Conservation (phyloP, 2,113 vertebrate genomes). For the Callocephalon fimbriatum region DNA sequence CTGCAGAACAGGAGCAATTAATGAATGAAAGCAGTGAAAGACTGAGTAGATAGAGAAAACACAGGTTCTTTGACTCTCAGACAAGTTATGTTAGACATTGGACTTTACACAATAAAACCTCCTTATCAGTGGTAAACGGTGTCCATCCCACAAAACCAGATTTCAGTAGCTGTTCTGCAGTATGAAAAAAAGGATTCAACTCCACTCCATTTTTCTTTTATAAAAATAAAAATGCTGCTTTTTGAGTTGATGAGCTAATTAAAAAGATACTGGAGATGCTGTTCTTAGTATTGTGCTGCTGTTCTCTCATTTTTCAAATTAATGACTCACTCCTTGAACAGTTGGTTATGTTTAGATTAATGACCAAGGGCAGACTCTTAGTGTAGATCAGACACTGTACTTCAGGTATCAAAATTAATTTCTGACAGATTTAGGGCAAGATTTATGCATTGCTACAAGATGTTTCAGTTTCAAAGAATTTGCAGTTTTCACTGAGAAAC, state of each 20-base stretch:
- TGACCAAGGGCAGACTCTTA: neutral
- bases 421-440: neutral
- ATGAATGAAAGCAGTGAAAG: neutral
- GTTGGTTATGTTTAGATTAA: neutral
- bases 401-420: neutral
- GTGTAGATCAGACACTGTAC: neutral
- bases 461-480: neutral
- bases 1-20: neutral
- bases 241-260: neutral
- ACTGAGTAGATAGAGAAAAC: neutral
- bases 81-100: neutral
- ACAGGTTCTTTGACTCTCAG: neutral
- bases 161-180: neutral
- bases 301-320: neutral
- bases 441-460: neutral
- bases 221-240: neutral
- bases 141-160: neutral
- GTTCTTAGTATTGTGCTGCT: neutral
- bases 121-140: neutral
- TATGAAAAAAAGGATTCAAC: neutral
- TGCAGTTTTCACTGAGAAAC: neutral
- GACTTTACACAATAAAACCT: neutral
- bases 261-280: neutral
- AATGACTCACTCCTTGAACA: neutral
- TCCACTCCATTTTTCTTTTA: neutral